phyloP scores from a whole-genome alignment of 2,113 vertebrate species.

The Rhineura floridana region DNA sequence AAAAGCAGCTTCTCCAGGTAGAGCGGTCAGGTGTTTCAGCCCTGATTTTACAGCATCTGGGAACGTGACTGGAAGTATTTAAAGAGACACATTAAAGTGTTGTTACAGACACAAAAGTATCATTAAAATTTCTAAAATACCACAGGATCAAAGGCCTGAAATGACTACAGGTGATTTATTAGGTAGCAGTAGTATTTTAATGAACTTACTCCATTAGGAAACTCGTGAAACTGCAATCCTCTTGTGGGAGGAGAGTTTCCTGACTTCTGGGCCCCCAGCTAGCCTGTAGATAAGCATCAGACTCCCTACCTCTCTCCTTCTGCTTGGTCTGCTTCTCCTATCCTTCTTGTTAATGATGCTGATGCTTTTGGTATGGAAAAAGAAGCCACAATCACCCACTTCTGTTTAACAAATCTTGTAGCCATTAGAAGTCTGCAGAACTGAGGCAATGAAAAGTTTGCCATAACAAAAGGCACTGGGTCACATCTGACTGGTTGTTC shows the following conservation, averaged over 20 bases:
- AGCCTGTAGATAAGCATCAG: too few species aligned
- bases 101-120: constrained; percentile 13
- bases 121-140: constrained; percentile 14
- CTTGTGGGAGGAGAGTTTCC: neutral
- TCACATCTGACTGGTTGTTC: neutral
- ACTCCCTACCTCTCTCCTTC: neutral
- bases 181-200: constrained; percentile 40
- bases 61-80: constrained; percentile 7
- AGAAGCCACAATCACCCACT: neutral
- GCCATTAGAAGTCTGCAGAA: neutral
- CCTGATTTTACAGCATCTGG: neutral
- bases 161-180: constrained; percentile 37
- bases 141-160: constrained; percentile 14
- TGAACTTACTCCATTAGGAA: neutral
- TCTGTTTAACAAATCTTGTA: neutral
- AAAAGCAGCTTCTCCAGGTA: neutral
- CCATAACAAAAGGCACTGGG: neutral
- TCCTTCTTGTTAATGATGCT: neutral
- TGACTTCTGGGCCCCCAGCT: too few species aligned
- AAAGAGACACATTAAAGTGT: constrained; percentile 15
- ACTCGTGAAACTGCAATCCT: constrained; percentile 34
- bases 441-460: neutral
- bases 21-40: neutral
- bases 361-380: neutral
- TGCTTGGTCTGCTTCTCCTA: neutral